Conservation (phyloP, 2,888 invertebrate species). For the Alsophila aescularia region DNA sequence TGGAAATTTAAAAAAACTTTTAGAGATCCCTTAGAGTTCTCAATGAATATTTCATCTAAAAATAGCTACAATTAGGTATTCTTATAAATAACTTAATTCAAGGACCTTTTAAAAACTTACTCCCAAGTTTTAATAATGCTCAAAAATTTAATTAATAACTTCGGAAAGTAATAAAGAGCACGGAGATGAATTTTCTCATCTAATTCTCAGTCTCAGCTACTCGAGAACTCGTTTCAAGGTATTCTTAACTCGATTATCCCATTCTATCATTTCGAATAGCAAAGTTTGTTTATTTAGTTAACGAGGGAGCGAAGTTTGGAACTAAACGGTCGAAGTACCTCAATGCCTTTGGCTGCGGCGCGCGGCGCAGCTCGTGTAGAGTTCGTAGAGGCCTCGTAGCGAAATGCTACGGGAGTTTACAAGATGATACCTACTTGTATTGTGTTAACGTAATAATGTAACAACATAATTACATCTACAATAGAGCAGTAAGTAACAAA, state of each 20-base stretch:
- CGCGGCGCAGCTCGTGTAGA: slow-evolving; percentile 5
- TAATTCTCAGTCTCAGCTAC: slow-evolving; percentile 17
- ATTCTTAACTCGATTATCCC: slow-evolving; percentile 36
- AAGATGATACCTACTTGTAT: not conserved
- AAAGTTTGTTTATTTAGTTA: slow-evolving; percentile 38
- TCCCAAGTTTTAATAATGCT: slow-evolving; percentile 16
- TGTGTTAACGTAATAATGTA: not conserved
- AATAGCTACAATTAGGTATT: not conserved
- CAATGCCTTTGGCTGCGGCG: slow-evolving; percentile 7
- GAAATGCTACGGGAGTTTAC: not conserved
- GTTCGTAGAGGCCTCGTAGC: slow-evolving; percentile 4
- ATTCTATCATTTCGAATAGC: slow-evolving; percentile 35
- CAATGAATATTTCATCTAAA: too few species aligned
- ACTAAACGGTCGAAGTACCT: slow-evolving; percentile 27
- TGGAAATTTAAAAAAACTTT: too few species aligned
- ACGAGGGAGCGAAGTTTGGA: slow-evolving; percentile 26
- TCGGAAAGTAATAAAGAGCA: slow-evolving; percentile 28
- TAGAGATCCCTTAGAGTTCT: too few species aligned
- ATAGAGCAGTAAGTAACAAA: too few species aligned
- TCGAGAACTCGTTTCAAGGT: slow-evolving; percentile 28
- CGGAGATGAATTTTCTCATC: slow-evolving; percentile 30
- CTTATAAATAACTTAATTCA: not conserved
- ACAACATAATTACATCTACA: not conserved
- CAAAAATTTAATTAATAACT: slow-evolving; percentile 30
- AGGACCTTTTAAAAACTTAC: slow-evolving; percentile 16